Conservation (phyloP, 2,888 invertebrate species). For the Dynastes tityus region DNA sequence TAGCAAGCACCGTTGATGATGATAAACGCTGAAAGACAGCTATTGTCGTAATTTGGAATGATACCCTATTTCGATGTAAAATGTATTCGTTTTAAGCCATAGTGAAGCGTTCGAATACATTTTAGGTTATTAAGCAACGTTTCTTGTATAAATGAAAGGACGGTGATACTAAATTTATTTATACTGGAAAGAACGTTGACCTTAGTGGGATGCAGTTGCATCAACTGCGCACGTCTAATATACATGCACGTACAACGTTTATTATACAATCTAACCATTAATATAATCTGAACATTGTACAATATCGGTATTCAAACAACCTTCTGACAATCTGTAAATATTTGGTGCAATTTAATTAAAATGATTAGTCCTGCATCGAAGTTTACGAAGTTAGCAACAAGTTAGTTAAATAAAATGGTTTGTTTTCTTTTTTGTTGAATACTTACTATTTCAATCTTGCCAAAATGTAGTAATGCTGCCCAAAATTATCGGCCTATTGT, state of each 20-base stretch:
- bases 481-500: too few relatives aligned
- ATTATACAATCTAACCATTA: background rate
- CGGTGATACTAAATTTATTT: conserved; percentile 33
- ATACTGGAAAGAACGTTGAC: conserved; percentile 29
- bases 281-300: background rate
- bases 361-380: too few relatives aligned
- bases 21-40: background rate
- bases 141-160: background rate
- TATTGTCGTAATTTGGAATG: background rate
- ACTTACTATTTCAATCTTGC: too few relatives aligned
- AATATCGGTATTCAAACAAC: background rate
- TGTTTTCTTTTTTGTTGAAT: too few relatives aligned
- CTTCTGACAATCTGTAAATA: background rate
- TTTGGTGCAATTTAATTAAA: too few relatives aligned
- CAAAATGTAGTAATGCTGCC: too few relatives aligned
- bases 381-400: too few relatives aligned
- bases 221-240: conserved; percentile 2
- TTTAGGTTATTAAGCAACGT: background rate
- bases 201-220: conserved; percentile 39
- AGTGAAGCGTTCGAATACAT: too few relatives aligned
- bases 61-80: background rate
- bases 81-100: too few relatives aligned
- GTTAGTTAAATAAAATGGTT: too few relatives aligned
- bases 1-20: background rate
- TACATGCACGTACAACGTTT: conserved; percentile 5